A percentile compares a stretch with the other conserved stretches of the same genome.
Conservation (phyloP, 1,140 invertebrate species). For the Laupala kohalensis region DNA sequence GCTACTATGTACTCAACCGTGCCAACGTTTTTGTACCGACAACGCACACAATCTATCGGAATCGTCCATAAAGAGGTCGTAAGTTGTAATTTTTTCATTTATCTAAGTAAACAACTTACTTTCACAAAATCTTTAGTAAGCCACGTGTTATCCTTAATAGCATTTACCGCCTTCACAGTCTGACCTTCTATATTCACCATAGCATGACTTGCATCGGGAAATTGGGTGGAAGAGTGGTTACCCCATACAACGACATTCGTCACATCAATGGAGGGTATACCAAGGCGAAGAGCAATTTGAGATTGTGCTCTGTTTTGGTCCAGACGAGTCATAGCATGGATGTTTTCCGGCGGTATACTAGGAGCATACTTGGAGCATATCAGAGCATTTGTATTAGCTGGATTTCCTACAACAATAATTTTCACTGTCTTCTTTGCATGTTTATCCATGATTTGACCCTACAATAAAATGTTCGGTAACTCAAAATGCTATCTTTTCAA, state of each 20-base stretch:
- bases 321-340: conserved; percentile 94
- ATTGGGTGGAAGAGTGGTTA: conserved; percentile 98
- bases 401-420: conserved; percentile 96
- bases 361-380: conserved; percentile 96
- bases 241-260: conserved; percentile 97
- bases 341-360: conserved; percentile 91
- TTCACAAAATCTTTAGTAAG: conserved; percentile 69
- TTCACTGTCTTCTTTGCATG: conserved; percentile 90
- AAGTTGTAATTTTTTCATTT: too few species aligned
- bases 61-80: too few species aligned
- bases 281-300: conserved; percentile 56
- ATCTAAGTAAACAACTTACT: conserved; percentile 23
- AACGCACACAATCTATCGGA: too few species aligned
- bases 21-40: too few species aligned
- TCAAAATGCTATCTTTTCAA: too few species aligned
- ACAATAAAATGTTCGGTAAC: conserved; percentile 10
- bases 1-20: too few species aligned
- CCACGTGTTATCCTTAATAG: conserved; percentile 70
- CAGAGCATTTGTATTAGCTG: conserved; percentile 97
- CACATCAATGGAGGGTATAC: conserved; percentile 55
- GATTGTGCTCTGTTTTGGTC: conserved; percentile 94
- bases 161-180: conserved; percentile 43
- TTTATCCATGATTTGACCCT: conserved; percentile 83
- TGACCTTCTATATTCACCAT: conserved; percentile 45
- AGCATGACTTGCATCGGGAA: conserved; percentile 88